A percentile compares a stretch with the other conserved stretches of the same genome.
Evolutionary conservation across 37 sponge, comb jelly and placozoan species (phyloP).

Genomic region (Tethya wilhelma): DNA sequence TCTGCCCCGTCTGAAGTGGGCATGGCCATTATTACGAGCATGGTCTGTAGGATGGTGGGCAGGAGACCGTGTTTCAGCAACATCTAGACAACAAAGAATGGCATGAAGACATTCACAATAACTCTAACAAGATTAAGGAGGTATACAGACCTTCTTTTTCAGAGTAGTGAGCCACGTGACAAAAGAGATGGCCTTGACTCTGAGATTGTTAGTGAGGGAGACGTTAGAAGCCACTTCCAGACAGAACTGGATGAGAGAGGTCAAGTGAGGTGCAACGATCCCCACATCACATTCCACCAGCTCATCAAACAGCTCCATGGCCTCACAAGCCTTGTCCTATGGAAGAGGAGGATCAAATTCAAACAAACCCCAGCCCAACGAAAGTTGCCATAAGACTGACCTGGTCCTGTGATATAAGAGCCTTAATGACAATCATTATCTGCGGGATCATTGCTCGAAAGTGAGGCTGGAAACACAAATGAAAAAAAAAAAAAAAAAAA

Average conservation of each 20-base stretch:
- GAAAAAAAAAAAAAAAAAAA: not conserved
- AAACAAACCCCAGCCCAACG: not conserved
- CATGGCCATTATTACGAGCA: slow-evolving; percentile 72
- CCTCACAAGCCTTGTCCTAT: slow-evolving; percentile 95
- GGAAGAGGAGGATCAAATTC: not conserved
- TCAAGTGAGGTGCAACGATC: slow-evolving; percentile 72
- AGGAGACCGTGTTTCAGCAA: slow-evolving; percentile 68
- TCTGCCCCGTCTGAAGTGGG: slow-evolving; percentile 48
- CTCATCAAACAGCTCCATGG: slow-evolving; percentile 98
- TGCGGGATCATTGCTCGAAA: slow-evolving; percentile 72
- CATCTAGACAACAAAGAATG: slow-evolving; percentile 3
- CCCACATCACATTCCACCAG: slow-evolving; percentile 90
- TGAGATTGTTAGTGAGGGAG: slow-evolving; percentile 63
- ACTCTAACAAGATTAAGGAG: not conserved
- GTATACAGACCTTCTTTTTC: slow-evolving; percentile 83
- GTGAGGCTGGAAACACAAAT: slow-evolving; percentile 20
- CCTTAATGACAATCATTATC: slow-evolving; percentile 43
- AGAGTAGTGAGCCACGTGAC: slow-evolving; percentile 79
- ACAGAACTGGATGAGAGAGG: slow-evolving; percentile 77
- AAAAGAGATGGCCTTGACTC: slow-evolving; percentile 89
- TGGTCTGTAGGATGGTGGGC: slow-evolving; percentile 37
- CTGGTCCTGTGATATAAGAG: slow-evolving; percentile 60
- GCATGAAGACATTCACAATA: not conserved
- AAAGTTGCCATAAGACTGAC: slow-evolving; percentile 11
- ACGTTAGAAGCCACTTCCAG: slow-evolving; percentile 75